Evolutionary conservation across 2,113 vertebrate genomes (phyloP), one percentile per base, ranked within the genome.

Genomic region (Cottus gobio): DNA sequence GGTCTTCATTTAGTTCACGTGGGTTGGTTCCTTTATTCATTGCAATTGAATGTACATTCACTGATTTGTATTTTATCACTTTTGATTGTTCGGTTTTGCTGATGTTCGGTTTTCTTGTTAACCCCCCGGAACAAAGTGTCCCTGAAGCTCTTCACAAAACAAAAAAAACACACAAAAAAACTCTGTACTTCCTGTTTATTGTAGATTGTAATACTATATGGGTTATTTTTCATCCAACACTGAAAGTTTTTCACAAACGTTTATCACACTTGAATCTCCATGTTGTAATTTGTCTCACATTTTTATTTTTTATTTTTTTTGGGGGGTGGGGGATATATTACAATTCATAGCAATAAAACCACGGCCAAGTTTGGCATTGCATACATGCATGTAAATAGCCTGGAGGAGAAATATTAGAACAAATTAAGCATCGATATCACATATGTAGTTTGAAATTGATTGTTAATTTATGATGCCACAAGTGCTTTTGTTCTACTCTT

Each of bases 401-500:
- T 72, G 66, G 54, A 77, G 75, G 73, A 46, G 65, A 83, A 75
- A 16, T 60, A 79, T 52, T 57, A 20, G 77, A 92, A 87, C 77
- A 92, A 92, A 79, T 85, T 26, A 80, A 86, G 60, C 69, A 71
- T 87, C 39, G 7, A 82, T 77, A 87, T 92, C 71, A 76, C 72
- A 83, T 70, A 57, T 87, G 77, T 85, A 84, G 66, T 88, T 88
- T 50, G 82, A 82, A 85, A 85, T 87, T 72, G 71, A 91, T 75
- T 90, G 72, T 93, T 95, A 93, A 93, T 94, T 94, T 93, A 94
- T 93, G 61, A 89, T 82, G 87, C 85, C 89, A 82, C 87, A 89
- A 92, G 82, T 91, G 90, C 91, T 90, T 89, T 80, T 85, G 75
- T 82, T 84, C 52, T 72, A 80, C 86, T 87, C 31, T 74, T 89